Evolutionary conservation across 2,888 invertebrate species (phyloP), one percentile per base, ranked within the genome.

Genomic region (Cephus sareptanus): DNA sequence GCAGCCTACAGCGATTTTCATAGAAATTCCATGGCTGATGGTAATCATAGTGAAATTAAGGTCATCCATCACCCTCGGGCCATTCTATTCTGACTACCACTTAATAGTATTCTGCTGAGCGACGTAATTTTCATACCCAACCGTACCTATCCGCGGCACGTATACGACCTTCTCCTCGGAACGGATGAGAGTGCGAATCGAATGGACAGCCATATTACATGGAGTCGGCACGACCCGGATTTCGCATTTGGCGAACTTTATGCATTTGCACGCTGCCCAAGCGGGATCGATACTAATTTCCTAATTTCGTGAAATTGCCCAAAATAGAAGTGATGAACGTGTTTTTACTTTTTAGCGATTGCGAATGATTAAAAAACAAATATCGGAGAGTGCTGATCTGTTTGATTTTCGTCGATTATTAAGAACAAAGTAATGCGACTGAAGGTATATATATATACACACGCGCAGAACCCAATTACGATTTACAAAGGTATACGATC

Each of bases 21-120:
- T 87, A 85, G 83, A 85, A 89, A 89, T 88, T 89, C 87, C 85
- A 83, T 82, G 83, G 84, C 82, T 81, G 83, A 84, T 85, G 85
- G 87, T 89, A 87, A 89, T 89, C 89, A 87, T 84, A 83, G 86
- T 81, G 83, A 89, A 89, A 89, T 89, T 89, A 89, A 88, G 88
- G 86, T 85, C 86, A 88, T 89, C 89, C 86, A 89, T 89, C 89
- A 89, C 84, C 84, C 84, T 80, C 56, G 37, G 74, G 79, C 83
- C 79, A 82, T 84, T 82, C 80, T 82, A 79, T 79, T 81, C 81
- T 74, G 74, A 81, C 84, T 82, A 33, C 84, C 85, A 86, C 87
- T 88, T 88, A 86, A 88, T 86, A 87, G 84, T 87, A 87, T 88
- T 88, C 86, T 75, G 87, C 81, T 82, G 87, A 87, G 85, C 82